phyloP scores from a whole-genome alignment of 2,888 invertebrate genomes.

The Xestia ashworthii region DNA sequence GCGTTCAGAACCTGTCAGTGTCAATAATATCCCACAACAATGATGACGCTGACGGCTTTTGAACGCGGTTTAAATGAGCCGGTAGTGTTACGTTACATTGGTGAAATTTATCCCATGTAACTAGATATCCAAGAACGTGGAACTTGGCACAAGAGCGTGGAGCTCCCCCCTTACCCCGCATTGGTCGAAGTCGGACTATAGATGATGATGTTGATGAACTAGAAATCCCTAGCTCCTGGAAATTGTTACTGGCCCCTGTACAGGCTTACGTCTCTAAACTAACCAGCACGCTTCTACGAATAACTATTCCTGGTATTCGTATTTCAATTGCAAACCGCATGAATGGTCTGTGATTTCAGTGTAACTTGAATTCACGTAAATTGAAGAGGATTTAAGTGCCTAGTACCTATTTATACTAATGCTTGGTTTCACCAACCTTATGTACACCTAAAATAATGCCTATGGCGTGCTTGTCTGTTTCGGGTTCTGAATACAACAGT shows the following conservation, averaged over 20 bases:
- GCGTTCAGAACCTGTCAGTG: too few species aligned
- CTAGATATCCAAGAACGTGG: not conserved
- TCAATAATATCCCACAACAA: not conserved
- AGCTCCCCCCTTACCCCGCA: too few species aligned
- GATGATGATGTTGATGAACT: not conserved
- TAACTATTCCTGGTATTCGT: not conserved
- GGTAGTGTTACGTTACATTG: not conserved
- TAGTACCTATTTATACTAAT: not conserved
- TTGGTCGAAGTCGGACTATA: not conserved
- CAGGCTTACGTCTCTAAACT: not conserved
- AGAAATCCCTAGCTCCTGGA: not conserved
- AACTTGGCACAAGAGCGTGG: not conserved
- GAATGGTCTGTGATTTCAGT: not conserved
- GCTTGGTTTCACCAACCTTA: not conserved
- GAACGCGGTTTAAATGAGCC: not conserved
- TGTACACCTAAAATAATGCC: not conserved
- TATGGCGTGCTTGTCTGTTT: not conserved
- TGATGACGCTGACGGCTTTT: not conserved
- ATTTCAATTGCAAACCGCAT: not conserved
- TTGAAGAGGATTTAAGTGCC: not conserved
- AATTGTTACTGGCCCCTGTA: not conserved
- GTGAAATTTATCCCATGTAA: not conserved
- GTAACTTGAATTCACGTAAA: not conserved
- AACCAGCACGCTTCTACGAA: not conserved
- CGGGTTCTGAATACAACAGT: too few species aligned